Percentiles rank a stretch among this genome's conserved stretches.
Conservation (phyloP, 2,797 vertebrate species). For the Urosaurus nigricauda region DNA sequence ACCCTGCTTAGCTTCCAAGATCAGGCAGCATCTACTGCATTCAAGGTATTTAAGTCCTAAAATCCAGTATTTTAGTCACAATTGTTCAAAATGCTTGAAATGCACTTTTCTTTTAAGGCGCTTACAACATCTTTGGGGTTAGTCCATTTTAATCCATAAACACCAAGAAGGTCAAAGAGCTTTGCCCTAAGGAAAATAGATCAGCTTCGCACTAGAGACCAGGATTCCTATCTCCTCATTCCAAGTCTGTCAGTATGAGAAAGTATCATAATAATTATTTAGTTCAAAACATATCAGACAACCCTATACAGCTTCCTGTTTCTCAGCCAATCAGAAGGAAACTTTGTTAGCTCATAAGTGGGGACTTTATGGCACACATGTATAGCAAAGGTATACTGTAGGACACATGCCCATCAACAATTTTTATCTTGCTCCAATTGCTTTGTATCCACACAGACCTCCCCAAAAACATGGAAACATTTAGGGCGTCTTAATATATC, state of each 20-base stretch:
- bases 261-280: not conserved
- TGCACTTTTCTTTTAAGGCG: not conserved
- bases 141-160: not conserved
- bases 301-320: not conserved
- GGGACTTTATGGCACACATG: not conserved
- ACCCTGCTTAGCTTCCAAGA: too few species aligned
- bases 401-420: not conserved
- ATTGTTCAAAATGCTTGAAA: not conserved
- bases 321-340: not conserved
- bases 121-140: not conserved
- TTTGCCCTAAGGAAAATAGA: not conserved
- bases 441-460: not conserved
- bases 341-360: not conserved
- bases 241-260: not conserved
- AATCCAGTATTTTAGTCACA: not conserved
- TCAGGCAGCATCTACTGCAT: too few species aligned
- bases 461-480: not conserved
- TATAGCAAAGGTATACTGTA: not conserved
- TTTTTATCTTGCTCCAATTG: not conserved
- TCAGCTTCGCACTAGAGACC: not conserved
- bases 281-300: not conserved
- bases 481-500: not conserved
- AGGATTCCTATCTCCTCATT: not conserved
- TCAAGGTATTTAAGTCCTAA: too few species aligned
- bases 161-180: not conserved